Evolutionary conservation across 2,888 invertebrate species (phyloP).

Genomic region (Macaria liturata): DNA sequence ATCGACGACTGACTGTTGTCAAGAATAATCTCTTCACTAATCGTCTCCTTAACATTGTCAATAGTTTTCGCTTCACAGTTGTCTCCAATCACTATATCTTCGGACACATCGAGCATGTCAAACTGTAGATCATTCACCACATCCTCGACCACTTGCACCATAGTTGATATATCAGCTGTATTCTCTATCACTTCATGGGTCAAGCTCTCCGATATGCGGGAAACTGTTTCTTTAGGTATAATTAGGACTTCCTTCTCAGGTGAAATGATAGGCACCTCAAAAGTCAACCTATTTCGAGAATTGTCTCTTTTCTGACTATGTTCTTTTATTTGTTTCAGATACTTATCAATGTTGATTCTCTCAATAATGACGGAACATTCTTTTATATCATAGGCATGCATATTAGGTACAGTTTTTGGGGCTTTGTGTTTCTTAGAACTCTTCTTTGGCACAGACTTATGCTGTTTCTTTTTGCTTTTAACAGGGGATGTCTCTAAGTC

Average conservation of each 20-base stretch:
- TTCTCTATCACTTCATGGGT: not conserved
- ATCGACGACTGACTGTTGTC: slow-evolving; percentile 68
- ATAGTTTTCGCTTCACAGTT: slow-evolving; percentile 59
- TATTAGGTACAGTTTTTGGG: slow-evolving; percentile 32
- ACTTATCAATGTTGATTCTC: slow-evolving; percentile 52
- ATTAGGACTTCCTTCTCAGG: not conserved
- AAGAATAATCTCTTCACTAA: slow-evolving; percentile 67
- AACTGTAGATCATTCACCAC: slow-evolving; percentile 63
- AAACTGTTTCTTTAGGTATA: too few relatives aligned
- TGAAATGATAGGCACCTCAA: slow-evolving; percentile 4
- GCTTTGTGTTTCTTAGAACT: slow-evolving; percentile 28
- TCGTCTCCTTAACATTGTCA: slow-evolving; percentile 48
- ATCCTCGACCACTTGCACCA: slow-evolving; percentile 36
- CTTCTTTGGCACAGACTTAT: slow-evolving; percentile 38
- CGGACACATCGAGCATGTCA: slow-evolving; percentile 77
- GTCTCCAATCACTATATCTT: slow-evolving; percentile 73
- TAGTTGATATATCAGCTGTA: slow-evolving; percentile 1
- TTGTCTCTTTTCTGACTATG: not conserved
- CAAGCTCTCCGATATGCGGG: not conserved
- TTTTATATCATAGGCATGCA: slow-evolving; percentile 43
- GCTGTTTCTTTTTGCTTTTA: slow-evolving; percentile 45
- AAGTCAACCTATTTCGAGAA: not conserved
- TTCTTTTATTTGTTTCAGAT: slow-evolving; percentile 29
- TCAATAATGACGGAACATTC: slow-evolving; percentile 61
- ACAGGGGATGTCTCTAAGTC: slow-evolving; percentile 56